Evolutionary conservation across 1,140 invertebrate species (phyloP), one percentile per base, ranked within the genome.

Genomic region (Neuroterus valhalla): DNA sequence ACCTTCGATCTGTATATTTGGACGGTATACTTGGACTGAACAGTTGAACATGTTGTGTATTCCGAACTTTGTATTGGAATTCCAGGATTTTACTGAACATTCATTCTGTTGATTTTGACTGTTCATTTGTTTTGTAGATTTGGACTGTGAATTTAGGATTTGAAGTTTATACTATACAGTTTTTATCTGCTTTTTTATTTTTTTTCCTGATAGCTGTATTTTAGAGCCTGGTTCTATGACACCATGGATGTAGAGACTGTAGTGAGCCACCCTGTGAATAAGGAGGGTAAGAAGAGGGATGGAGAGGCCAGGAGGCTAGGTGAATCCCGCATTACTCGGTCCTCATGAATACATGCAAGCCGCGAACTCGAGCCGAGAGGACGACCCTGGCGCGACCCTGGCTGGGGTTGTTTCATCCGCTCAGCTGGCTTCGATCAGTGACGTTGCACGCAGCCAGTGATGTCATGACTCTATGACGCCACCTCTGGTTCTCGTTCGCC

Each of bases 381-480:
- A 80, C 72, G 76, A 81, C 71, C 72, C 75, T 78, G 76, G 75
- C 71, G 74, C 72, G 76, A 81, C 71, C 72, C 75, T 78, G 76
- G 75, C 50, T 50, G 77, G 73, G 73, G 75, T 66, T 66, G 75
- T 68, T 78, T 79, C 72, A 74, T 77, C 78, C 75, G 80, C 84
- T 84, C 88, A 89, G 87, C 88, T 89, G 87, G 83, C 81, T 89
- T 87, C 86, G 87, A 88, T 88, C 86, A 88, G 84, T 85, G 86
- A 88, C 87, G 86, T 86, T 85, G 83, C 81, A 83, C 82, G 78
- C 81, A 83, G 83, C 71, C 55, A 42, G 84, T 87, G 86, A 88
- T 86, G 87, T 84, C 82, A 82, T 80, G 80, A 75, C 66, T 76
- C 81, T 76, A 68, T 84, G 82, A 84, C 81, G 82, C 80, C 70